Evolutionary conservation across 2,797 vertebrate genomes (phyloP), one percentile per base, ranked within the genome.

Genomic region (Pangasius sanitwongsei): DNA sequence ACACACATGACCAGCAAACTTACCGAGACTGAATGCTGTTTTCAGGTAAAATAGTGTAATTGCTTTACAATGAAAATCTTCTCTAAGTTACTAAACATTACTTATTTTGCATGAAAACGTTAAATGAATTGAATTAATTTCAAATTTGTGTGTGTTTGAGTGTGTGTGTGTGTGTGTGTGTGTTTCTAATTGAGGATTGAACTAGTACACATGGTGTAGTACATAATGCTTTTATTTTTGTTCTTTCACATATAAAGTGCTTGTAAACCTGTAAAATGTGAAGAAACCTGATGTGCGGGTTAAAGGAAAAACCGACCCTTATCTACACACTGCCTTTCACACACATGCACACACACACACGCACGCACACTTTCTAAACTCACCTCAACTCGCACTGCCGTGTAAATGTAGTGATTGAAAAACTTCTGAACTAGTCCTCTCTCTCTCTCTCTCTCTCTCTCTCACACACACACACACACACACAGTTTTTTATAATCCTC

Each of bases 211-310:
- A 28, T 44, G 31, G 20, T 59, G 57, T 18, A 34, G 3, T n/a
- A 6, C 34, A 20, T 55, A 31, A 53, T 9, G 9, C 4, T 12
- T 41, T 63, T 59, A 6, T 63, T 12, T 44, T 3, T 83, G 41
- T 5, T 3, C 83, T 69, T 57, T 55, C 50, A 78, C 48, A 31
- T 78, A 78, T 53, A 53, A 53, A 53, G 2, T 28, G 28, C 50
- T 80, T 50, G 12, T 80, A 57, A 80, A 57, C n/a, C 3, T 81
- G 18, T 81, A 81, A 81, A 57, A 81, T 59, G 53, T 81, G 78
- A 81, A 81, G n/a, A 57, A 81, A 81, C 78, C 53, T 81, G 78
- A 80, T 20, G 28, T 55, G 16, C 53, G 2, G 16, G 78, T 81
- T 34, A 81, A 34, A 81, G 53, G 53, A 34, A 59, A 11, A 34